Percentiles rank a stretch among this genome's conserved stretches.
Evolutionary conservation across 2,113 vertebrate genomes (phyloP).

Genomic region (Helogale parvula): DNA sequence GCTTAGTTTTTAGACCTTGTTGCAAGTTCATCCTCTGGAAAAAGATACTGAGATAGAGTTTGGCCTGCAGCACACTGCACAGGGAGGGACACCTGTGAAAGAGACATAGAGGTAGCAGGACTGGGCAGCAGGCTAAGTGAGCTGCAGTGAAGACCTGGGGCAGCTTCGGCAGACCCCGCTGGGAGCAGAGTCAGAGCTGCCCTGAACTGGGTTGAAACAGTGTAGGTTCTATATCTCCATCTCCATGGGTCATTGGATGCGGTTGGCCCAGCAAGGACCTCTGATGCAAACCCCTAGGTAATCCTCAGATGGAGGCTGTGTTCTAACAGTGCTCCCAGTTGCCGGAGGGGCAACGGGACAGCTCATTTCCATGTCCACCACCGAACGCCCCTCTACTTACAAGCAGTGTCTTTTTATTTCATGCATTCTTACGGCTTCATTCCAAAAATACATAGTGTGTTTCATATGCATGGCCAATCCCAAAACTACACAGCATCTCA

Average conservation of each 20-base stretch:
- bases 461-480: not conserved
- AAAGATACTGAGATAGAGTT: not conserved
- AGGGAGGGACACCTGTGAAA: not conserved
- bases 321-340: not conserved
- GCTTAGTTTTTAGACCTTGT: not conserved
- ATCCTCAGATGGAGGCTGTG: not conserved
- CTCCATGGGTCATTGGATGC: not conserved
- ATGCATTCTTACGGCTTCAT: not conserved
- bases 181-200: not conserved
- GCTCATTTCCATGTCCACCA: not conserved
- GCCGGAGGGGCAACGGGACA: not conserved
- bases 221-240: not conserved
- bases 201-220: not conserved
- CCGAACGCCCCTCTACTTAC: not conserved
- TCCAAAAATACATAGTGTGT: not conserved
- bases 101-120: not conserved
- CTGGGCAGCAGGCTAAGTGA: not conserved
- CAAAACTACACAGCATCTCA: not conserved
- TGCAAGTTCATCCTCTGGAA: not conserved
- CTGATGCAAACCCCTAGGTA: not conserved
- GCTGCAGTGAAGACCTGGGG: not conserved
- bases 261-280: not conserved
- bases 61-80: not conserved
- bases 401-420: not conserved
- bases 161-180: not conserved